Percentiles rank a stretch among this genome's conserved stretches.
These are phyloP conservation scores for Philhelius pedissequus DNA, from an alignment of 2,888 invertebrate species.

Conservation along the genomic window DNA sequence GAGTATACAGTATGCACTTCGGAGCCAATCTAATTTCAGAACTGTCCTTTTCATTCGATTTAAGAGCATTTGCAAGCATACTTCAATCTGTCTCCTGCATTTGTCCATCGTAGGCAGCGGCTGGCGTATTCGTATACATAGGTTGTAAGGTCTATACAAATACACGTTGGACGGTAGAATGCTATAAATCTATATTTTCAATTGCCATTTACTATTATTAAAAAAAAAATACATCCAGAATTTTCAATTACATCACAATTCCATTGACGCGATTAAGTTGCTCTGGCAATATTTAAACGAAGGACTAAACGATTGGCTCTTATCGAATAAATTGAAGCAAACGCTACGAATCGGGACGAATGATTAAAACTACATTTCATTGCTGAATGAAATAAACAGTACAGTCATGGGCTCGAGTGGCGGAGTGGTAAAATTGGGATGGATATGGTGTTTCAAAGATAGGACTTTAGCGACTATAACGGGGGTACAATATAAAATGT, in stretches of 20 bases:
- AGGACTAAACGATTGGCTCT: conserved; percentile 32
- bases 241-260: conserved; percentile 52
- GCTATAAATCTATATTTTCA: neutral
- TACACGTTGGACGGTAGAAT: neutral
- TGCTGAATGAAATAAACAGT: neutral
- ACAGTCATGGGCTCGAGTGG: too few species aligned
- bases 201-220: conserved; percentile 18
- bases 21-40: conserved; percentile 29
- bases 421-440: too few species aligned
- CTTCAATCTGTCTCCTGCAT: conserved; percentile 34
- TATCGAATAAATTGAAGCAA: conserved; percentile 22
- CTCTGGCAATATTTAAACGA: conserved; percentile 49
- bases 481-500: conserved; percentile 22
- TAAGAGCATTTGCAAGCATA: conserved; percentile 19
- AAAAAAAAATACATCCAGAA: conserved; percentile 20
- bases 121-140: neutral
- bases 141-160: neutral
- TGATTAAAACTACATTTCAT: conserved; percentile 11
- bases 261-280: conserved; percentile 52
- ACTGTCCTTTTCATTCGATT: conserved; percentile 18
- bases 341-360: neutral
- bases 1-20: neutral
- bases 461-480: too few species aligned
- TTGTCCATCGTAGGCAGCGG: neutral
- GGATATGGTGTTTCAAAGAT: too few species aligned